Evolutionary conservation across 2,797 vertebrate species (phyloP), one percentile per base, ranked within the genome.

Genomic region (Luscinia luscinia): DNA sequence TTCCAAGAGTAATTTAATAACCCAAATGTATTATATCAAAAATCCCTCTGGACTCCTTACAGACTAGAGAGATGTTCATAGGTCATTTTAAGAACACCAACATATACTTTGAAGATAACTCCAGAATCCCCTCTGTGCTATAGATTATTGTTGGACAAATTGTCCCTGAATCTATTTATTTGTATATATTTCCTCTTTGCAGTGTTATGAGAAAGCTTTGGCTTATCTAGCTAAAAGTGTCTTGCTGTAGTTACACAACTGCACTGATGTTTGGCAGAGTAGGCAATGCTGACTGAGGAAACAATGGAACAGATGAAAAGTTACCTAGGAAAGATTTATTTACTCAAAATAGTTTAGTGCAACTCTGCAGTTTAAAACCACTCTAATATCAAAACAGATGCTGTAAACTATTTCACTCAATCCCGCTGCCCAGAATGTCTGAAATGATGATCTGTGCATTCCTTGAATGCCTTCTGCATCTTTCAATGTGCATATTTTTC

Each of bases 1-100:
- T 94, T 94, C 84, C 43, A 94, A 69, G 30, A 58, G 84, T 96
- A 95, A 97, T 96, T 96, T 94, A 97, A 95, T 97, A 93, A 97
- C 72, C 82, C 48, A 89, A 91, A 93, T 76, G 80, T 91, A 87
- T 80, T 59, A 77, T 57, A 67, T 46, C 64, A 81, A 85, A 91
- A 93, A 67, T 78, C 90, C 73, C 90, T 75, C 62, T 48, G 78
- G 85, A 93, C 80, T 87, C 76, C 76, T 92, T 93, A 82, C 85
- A 82, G 80, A 92, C 84, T 55, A 80, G 80, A 89, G 67, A 83
- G 74, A 93, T 59, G 36, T 51, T 76, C 87, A 86, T 52, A 63
- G 84, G 82, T 95, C 90, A 93, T 83, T 93, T 93, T n/a, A 82
- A 95, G 94, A 87, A 83, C 38, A 95, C 82, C 51, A 93, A 9